Evolutionary conservation across 2,797 vertebrate species (phyloP).

Genomic region (Ctenopoma kingsleyae): DNA sequence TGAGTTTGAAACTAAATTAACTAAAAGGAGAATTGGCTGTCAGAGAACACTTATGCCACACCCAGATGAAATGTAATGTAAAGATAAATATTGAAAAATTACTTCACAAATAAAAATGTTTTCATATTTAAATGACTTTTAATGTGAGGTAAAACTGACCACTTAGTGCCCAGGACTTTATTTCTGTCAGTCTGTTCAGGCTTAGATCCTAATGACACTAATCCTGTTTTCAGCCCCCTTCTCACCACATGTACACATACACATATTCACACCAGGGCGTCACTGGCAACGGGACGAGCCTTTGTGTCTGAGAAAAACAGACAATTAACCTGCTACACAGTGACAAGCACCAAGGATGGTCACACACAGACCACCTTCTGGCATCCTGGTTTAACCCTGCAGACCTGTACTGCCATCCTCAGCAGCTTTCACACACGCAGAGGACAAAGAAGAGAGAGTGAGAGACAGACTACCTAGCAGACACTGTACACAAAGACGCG

Average conservation of each 20-base stretch:
- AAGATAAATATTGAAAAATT: too few relatives aligned
- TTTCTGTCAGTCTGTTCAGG: slow-evolving; percentile 81
- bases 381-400: slow-evolving; percentile 16
- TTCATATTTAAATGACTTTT: background rate
- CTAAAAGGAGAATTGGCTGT: background rate
- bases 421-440: slow-evolving; percentile 38
- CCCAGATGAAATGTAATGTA: background rate
- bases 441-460: slow-evolving; percentile 33
- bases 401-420: slow-evolving; percentile 19
- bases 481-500: slow-evolving; percentile 41
- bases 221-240: slow-evolving; percentile 80
- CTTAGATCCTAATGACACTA: slow-evolving; percentile 82
- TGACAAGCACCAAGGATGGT: slow-evolving; percentile 4
- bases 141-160: slow-evolving; percentile 56
- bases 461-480: slow-evolving; percentile 56
- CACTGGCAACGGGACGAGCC: slow-evolving; percentile 53
- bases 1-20: background rate
- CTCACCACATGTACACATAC: slow-evolving; percentile 49
- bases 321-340: slow-evolving; percentile 64
- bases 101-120: too few relatives aligned
- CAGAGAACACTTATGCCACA: background rate
- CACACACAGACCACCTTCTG: slow-evolving; percentile 9
- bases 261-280: slow-evolving; percentile 67
- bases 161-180: slow-evolving; percentile 63
- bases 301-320: slow-evolving; percentile 82